Evolutionary conservation across 2,113 vertebrate species (phyloP), one percentile per base, ranked within the genome.

Genomic region (Poeciliopsis occidentalis): DNA sequence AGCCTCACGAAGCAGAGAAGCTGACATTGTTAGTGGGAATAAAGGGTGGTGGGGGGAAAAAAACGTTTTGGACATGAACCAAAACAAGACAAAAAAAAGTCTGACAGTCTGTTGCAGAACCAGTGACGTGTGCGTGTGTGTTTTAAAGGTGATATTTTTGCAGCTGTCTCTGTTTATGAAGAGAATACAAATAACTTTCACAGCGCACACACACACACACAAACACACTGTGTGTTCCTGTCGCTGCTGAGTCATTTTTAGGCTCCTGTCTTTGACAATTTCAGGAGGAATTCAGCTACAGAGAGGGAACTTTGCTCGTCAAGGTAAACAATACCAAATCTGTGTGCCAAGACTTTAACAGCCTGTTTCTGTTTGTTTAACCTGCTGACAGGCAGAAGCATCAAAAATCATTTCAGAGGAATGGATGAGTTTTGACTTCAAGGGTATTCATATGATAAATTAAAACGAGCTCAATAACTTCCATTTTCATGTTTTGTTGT

Each of bases 101-200:
- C 30, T 75, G 84, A 83, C 79, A 85, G 73, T 60, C 47, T 85
- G 72, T 75, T 81, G 73, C 74, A 80, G 73, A 64, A 88, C 84
- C 81, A 82, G 84, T 77, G 79, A 67, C 60, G 61, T 67, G 44
- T 47, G 44, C 0, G 44, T 19, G 44, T 47, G 44, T 19, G 41
- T 44, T 12, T 70, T 81, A 75, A 70, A 85, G 73, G 76, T 89
- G 83, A 89, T 83, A 75, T 71, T 87, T 47, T 73, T 83, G 79
- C 82, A 89, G 75, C 77, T 88, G 85, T 73, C 83, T 82, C 67
- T 73, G n/a, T 51, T 60, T 72, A 85, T 27, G 29, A 69, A 80
- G 68, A 72, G 75, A 82, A 85, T 77, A 73, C 66, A 80, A 90
- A 86, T 81, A 77, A 73, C 62, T 27, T 27, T 44, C 22, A 57